A percentile compares a stretch with the other conserved stretches of the same genome.
Evolutionary conservation across 2,797 vertebrate species (phyloP).

Genomic region (Tapera naevia): DNA sequence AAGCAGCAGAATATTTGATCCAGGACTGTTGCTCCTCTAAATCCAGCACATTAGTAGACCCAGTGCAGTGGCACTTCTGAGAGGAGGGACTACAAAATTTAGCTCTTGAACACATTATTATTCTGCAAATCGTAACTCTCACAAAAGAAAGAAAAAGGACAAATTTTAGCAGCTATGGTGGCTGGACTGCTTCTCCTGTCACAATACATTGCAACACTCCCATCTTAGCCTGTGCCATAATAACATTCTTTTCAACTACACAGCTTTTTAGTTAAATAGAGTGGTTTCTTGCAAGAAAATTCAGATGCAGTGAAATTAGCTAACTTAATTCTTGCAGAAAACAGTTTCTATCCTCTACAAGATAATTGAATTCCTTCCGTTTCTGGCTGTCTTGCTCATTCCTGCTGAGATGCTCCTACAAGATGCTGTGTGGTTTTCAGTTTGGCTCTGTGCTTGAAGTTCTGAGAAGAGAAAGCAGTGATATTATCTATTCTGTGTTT

Average conservation of each 20-base stretch:
- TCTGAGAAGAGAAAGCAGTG: background rate
- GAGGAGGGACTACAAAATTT: background rate
- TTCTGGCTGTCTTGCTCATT: background rate
- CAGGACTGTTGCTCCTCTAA: background rate
- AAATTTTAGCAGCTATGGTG: background rate
- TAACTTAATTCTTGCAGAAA: background rate
- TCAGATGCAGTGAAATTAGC: background rate
- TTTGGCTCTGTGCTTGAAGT: background rate
- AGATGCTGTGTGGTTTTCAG: background rate
- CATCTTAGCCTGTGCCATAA: background rate
- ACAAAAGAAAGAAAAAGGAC: background rate
- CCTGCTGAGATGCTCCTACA: background rate
- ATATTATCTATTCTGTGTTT: background rate
- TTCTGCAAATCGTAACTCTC: background rate
- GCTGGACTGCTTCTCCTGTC: background rate
- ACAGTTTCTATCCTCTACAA: background rate
- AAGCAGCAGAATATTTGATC: slow-evolving; percentile 3
- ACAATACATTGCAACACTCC: background rate
- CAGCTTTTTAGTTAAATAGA: background rate
- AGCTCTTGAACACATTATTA: background rate
- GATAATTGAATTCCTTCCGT: background rate
- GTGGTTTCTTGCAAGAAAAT: background rate
- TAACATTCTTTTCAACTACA: background rate
- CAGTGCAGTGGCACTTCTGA: background rate
- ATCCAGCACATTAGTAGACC: background rate